Base-by-base conservation (phyloP, 2,888 invertebrate species). In the Amaurobius ferox region DNA sequence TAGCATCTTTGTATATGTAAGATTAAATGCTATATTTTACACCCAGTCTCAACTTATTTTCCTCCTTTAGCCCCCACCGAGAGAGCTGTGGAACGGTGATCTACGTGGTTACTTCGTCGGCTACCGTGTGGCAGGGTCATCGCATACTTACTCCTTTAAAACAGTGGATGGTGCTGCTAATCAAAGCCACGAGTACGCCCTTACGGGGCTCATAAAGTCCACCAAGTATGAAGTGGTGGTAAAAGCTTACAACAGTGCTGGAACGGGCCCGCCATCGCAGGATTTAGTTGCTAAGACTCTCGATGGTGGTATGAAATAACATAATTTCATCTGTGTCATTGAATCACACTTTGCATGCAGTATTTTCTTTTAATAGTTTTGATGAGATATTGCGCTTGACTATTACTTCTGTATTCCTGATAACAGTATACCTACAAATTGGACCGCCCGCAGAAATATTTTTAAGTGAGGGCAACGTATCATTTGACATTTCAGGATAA, bases 181-280 rank as follows among this genome's bases (percentile, higher is more conserved):
- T 39, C 83, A 88, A 28, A 81, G 44, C 19, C 81, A 78, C 19
- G 89, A 89, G 48, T 89, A 87, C 64, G 48, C 87, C 48, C 67
- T 89, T 16, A 86, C 88, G 5, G 67, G 78, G 28, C 78, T 89
- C 13, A 71, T 86, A 26, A 89, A 89, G 48, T 89, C 87, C n/a
- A 88, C 88, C n/a, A 81, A 86, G 23, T 89, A 89, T 72, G 86
- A 85, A 32, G 79, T 89, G 16, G 87, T 89, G 6, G 89, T 89
- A 3, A 89, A 89, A 32, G 89, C 89, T 0, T 89, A 86, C 78
- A 89, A 89, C 71, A 78, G 88, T 16, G 89, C 89, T 0, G 89
- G 89, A 1, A 88, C 88, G 23, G 89, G 89, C 26, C 89, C 89
- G 0, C 87, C 88, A 0, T 89, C 89, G 0, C 88, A 89, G n/a